Conservation (phyloP, 2,797 vertebrate genomes). For the Takifugu ocellatus region DNA sequence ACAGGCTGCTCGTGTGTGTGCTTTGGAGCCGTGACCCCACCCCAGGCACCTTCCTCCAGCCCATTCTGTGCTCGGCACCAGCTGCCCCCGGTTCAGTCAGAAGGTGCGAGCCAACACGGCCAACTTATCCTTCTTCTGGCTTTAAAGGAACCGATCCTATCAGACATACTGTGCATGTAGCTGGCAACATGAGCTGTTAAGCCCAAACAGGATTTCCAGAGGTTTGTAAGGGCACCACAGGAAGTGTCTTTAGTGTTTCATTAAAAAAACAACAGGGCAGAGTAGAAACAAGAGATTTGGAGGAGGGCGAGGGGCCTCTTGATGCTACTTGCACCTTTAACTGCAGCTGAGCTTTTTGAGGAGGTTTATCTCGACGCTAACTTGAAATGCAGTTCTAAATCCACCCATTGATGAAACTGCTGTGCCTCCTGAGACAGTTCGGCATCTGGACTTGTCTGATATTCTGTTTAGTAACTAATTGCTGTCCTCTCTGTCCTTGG, state of each 20-base stretch:
- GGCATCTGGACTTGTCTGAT: no score
- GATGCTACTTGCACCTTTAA: no score
- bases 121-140: no score
- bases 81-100: slow-evolving; percentile 15
- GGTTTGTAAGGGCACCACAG: slow-evolving; percentile 36
- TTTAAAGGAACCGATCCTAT: neutral
- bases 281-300: slow-evolving; percentile 8
- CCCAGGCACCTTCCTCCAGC: slow-evolving; percentile 32
- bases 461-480: neutral
- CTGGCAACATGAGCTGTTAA: slow-evolving; percentile 40
- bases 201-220: slow-evolving; percentile 38
- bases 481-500: slow-evolving; percentile 20
- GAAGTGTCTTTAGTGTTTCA: slow-evolving; percentile 27
- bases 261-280: no score
- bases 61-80: slow-evolving; percentile 38
- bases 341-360: no score
- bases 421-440: no score
- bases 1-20: slow-evolving; percentile 49
- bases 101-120: slow-evolving; percentile 16
- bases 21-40: slow-evolving; percentile 45
- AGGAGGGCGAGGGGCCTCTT: slow-evolving; percentile 2
- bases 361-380: no score
- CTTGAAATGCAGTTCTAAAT: no score
- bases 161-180: slow-evolving; percentile 13
- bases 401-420: no score